These are phyloP conservation scores for Bos javanicus DNA, from an alignment of 2,113 vertebrate genomes.

Conservation along the genomic window DNA sequence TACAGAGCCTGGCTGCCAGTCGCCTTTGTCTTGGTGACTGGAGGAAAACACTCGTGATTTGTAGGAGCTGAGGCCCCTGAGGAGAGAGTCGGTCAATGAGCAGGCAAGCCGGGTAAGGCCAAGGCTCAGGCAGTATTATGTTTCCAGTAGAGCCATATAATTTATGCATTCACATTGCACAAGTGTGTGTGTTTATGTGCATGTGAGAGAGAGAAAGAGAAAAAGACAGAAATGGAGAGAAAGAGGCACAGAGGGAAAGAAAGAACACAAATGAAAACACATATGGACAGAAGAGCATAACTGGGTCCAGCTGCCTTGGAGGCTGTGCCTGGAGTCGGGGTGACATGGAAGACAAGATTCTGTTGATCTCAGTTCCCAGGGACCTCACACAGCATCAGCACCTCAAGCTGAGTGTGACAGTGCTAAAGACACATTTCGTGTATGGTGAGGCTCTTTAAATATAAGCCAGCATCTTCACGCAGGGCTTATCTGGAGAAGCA, in stretches of 20 bases:
- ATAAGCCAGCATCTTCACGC: neutral
- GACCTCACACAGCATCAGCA: neutral
- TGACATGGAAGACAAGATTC: neutral
- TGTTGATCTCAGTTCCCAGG: neutral
- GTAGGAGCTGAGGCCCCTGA: neutral
- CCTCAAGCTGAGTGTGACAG: neutral
- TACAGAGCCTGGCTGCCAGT: neutral
- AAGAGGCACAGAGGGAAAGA: neutral
- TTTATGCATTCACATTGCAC: neutral
- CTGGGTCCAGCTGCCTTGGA: neutral
- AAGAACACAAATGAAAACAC: neutral
- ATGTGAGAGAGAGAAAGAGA: neutral
- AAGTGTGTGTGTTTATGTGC: neutral
- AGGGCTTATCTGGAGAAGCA: neutral
- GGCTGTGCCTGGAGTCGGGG: neutral
- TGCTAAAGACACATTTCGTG: neutral
- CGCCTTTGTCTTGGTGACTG: neutral
- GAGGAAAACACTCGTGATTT: neutral
- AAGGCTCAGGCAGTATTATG: rapidly evolving
- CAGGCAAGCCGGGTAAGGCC: neutral
- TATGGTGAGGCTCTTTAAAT: neutral
- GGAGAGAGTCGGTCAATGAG: too few species aligned
- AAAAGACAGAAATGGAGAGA: neutral
- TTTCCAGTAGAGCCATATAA: neutral
- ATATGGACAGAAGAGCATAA: neutral